A percentile compares a stretch with the other conserved stretches of the same genome.
These are phyloP conservation scores for Seladonia tumulorum DNA, from an alignment of 2,888 invertebrate genomes.

Conservation along the genomic window DNA sequence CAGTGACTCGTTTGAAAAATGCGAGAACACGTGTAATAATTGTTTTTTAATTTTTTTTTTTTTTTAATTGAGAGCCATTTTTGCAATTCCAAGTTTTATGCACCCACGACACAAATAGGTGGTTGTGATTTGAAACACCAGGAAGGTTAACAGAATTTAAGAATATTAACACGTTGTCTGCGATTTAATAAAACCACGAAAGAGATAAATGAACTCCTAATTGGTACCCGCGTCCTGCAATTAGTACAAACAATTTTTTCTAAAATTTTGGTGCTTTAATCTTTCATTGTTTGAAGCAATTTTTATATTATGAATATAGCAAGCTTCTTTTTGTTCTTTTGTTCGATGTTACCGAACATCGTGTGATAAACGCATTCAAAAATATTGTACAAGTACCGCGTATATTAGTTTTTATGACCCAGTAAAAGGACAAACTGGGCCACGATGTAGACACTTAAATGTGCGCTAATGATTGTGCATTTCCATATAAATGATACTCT, in stretches of 20 bases:
- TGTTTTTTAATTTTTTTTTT: not conserved
- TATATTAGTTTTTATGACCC: not conserved
- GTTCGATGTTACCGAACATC: not conserved
- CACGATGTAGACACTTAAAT: slow-evolving; percentile 3
- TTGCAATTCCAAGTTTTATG: not conserved
- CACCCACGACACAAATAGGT: not conserved
- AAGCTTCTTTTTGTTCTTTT: not conserved
- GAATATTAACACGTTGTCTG: too few relatives aligned
- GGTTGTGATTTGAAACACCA: not conserved
- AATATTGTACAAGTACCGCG: not conserved
- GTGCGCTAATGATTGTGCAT: not conserved
- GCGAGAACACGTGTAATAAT: not conserved
- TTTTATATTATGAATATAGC: not conserved
- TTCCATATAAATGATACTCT: not conserved
- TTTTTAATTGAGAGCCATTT: not conserved
- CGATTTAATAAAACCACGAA: not conserved
- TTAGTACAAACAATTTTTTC: not conserved
- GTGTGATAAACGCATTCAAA: not conserved
- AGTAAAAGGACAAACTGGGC: not conserved
- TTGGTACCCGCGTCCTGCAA: not conserved
- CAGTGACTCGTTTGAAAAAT: not conserved
- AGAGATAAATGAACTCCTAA: not conserved
- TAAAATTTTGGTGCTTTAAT: not conserved
- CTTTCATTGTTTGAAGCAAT: not conserved
- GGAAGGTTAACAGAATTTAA: too few relatives aligned